Evolutionary conservation across 2,888 invertebrate genomes (phyloP).

Genomic region (Gibbula magus): DNA sequence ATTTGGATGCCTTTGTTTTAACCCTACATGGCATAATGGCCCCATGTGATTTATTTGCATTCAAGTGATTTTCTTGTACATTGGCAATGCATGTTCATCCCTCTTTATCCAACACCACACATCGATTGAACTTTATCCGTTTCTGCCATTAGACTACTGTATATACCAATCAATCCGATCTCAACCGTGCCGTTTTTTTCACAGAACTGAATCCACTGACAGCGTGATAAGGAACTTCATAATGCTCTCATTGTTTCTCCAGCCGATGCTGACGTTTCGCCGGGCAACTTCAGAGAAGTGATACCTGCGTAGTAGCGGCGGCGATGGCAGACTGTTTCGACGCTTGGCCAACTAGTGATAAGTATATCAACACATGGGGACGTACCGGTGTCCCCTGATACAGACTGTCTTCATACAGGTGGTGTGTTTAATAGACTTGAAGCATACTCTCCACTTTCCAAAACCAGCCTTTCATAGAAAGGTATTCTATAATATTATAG

Average conservation of each 20-base stretch:
- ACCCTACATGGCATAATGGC: conserved; percentile 28
- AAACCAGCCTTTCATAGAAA: conserved; percentile 30
- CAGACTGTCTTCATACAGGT: background rate
- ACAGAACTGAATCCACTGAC: background rate
- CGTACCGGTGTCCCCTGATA: background rate
- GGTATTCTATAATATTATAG: conserved; percentile 22
- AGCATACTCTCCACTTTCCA: conserved; percentile 29
- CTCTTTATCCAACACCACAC: conserved; percentile 5
- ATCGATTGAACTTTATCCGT: conserved; percentile 23
- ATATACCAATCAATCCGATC: conserved; percentile 26
- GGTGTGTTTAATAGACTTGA: conserved; percentile 12
- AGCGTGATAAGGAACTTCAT: conserved; percentile 10
- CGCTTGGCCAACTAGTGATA: background rate
- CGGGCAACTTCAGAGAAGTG: conserved; percentile 18
- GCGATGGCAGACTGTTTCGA: background rate
- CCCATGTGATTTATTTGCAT: background rate
- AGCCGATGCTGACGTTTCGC: conserved; percentile 4
- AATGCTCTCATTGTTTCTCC: conserved; percentile 16
- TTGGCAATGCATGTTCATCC: conserved; percentile 30
- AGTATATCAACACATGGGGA: conserved; percentile 1
- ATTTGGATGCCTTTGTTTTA: conserved; percentile 28
- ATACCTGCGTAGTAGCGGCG: background rate
- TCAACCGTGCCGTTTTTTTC: conserved; percentile 21
- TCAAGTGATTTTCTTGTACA: conserved; percentile 23
- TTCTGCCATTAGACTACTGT: conserved; percentile 28